Evolutionary conservation across 2,113 vertebrate genomes (phyloP).

Genomic region (Eira barbara): DNA sequence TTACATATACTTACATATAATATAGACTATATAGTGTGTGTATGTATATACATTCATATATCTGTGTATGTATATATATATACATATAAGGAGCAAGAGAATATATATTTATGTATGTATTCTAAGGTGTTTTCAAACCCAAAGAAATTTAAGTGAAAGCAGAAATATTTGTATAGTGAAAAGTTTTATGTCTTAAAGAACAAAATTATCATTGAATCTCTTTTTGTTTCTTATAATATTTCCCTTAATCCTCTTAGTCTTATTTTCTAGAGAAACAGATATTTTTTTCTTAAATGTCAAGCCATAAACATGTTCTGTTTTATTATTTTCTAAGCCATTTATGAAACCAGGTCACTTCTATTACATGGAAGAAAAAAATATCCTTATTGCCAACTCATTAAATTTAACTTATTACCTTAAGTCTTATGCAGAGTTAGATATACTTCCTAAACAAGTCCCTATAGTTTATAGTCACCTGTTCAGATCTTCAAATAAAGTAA

Average conservation of each 20-base stretch:
- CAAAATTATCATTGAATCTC: neutral
- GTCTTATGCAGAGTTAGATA: neutral
- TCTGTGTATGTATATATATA: neutral
- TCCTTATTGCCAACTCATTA: neutral
- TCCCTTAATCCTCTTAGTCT: neutral
- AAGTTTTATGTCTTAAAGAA: neutral
- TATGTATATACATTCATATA: neutral
- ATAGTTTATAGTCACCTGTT: neutral
- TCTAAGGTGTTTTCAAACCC: neutral
- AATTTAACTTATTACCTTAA: neutral
- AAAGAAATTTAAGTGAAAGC: neutral
- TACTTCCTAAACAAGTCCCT: neutral
- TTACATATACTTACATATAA: neutral
- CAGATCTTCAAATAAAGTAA: slow-evolving; percentile 52
- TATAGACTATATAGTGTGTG: neutral
- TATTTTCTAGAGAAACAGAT: neutral
- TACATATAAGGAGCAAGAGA: neutral
- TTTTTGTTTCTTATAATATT: neutral
- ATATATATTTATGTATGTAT: neutral
- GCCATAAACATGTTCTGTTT: neutral
- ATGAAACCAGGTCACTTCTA: neutral
- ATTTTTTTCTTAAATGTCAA: neutral
- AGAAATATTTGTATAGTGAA: neutral
- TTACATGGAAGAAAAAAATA: neutral
- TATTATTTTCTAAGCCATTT: neutral